Base-by-base conservation (phyloP, 2,888 invertebrate genomes). In the Dioctria linearis region DNA sequence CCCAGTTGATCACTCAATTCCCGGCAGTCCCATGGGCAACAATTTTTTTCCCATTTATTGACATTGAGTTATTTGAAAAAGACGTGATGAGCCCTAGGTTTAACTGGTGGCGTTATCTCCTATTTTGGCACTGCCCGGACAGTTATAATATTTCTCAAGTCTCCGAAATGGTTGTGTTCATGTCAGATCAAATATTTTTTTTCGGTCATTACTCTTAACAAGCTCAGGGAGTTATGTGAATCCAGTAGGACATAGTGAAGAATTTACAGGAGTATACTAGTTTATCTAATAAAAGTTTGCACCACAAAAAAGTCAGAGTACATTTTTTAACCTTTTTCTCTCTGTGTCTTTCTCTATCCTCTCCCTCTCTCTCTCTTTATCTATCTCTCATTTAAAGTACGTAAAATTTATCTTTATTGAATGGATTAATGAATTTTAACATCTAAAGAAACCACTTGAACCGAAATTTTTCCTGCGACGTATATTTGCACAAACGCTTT, bases 171-270 rank as follows among this genome's bases (percentile, higher is more conserved):
- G 11, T 42, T 42, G 73, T 73, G 59, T 73, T 73, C 51, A 40
- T 59, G 73, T 73, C 73, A 73, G 73, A 73, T 73, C 73, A 73
- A 73, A 73, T 73, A 73, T 73, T 73, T 25, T 25, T 25, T 73
- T 73, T 73, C 57, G 73, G 73, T 59, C 73, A 73, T 73, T 73
- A 73, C 73, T 73, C 73, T 73, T 73, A 73, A 73, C 73, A 73
- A 73, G 59, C 73, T 73, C 73, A 13, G 59, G 42, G 73, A 39
- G 51, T 73, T 57, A 42, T 43, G 69, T 37, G 51, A 73, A 49
- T 59, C 73, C 13, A 43, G 39, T 13, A 51, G 57, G 73, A 39
- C 25, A 25, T 25, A 39, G 42, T 57, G 25, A 40, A 25, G 57
- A 73, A 73, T 57, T 51, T 25, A 37, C 39, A 42, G 59, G 57